Evolutionary conservation across 1,140 invertebrate species (phyloP).

Genomic region (Sarcophaga peregrina): DNA sequence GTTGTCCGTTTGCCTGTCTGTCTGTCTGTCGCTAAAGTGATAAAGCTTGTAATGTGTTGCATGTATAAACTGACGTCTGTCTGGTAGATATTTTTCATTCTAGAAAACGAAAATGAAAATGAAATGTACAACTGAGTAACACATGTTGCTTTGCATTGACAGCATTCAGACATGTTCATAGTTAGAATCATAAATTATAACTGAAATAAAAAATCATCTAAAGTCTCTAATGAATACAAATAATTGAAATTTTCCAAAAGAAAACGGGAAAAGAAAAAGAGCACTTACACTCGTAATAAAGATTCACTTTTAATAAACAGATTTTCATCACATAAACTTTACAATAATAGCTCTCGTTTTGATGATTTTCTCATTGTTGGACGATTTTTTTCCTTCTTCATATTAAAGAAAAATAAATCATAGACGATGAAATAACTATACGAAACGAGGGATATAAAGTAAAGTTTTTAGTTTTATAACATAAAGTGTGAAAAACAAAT

Average conservation of each 20-base stretch:
- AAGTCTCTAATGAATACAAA: slow-evolving; percentile 15
- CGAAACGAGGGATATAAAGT: not conserved
- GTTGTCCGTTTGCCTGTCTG: not conserved
- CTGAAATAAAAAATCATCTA: slow-evolving; percentile 16
- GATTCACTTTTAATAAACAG: slow-evolving; percentile 19
- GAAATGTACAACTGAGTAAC: not conserved
- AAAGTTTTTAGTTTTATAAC: slow-evolving; percentile 15
- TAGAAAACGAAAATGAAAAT: not conserved
- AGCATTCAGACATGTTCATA: slow-evolving; percentile 26
- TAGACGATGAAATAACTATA: not conserved
- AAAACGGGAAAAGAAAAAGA: too few relatives aligned
- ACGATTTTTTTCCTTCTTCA: too few relatives aligned
- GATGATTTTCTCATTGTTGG: too few relatives aligned
- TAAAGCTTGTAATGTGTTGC: slow-evolving; percentile 24
- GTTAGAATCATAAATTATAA: slow-evolving; percentile 25
- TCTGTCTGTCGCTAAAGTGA: not conserved
- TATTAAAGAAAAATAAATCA: too few relatives aligned
- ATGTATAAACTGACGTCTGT: slow-evolving; percentile 18
- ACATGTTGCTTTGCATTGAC: slow-evolving; percentile 24
- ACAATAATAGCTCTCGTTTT: not conserved
- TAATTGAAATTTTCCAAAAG: not conserved
- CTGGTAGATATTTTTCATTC: slow-evolving; percentile 24
- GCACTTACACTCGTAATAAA: not conserved
- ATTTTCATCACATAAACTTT: not conserved
- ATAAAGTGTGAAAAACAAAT: slow-evolving; percentile 27